Percentiles rank a stretch among this genome's conserved stretches.
Evolutionary conservation across 1,140 invertebrate genomes (phyloP).

Genomic region (Adelges cooleyi): DNA sequence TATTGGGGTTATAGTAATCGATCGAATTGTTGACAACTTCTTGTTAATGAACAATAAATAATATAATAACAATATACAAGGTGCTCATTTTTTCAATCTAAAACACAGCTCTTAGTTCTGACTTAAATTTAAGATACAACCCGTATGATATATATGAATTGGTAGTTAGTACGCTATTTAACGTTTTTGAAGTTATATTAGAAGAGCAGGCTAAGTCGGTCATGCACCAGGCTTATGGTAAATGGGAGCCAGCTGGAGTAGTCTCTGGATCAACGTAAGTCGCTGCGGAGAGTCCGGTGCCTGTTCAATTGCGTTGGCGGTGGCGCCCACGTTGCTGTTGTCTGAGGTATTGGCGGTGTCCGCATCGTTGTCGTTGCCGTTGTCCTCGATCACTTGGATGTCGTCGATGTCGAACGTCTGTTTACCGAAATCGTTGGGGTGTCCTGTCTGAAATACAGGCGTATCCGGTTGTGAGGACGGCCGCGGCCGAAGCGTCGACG

Average conservation of each 20-base stretch:
- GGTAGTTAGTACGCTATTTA: no score
- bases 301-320: neutral
- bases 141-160: no score
- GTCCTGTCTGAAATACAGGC: no score
- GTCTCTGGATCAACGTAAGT: neutral
- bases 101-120: no score
- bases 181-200: neutral
- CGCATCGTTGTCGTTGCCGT: neutral
- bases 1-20: neutral
- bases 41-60: neutral
- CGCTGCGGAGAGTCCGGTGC: neutral
- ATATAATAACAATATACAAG: no score
- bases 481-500: no score
- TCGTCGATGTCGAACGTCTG: neutral
- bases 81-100: no score
- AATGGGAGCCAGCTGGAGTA: neutral
- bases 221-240: neutral
- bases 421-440: no score
- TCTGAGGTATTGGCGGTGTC: no score
- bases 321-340: neutral
- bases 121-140: no score
- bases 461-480: no score
- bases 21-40: neutral
- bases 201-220: neutral
- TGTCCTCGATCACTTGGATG: neutral